Base-by-base conservation (phyloP, 2,113 vertebrate species). In the Chamaetylas fuelleborni region DNA sequence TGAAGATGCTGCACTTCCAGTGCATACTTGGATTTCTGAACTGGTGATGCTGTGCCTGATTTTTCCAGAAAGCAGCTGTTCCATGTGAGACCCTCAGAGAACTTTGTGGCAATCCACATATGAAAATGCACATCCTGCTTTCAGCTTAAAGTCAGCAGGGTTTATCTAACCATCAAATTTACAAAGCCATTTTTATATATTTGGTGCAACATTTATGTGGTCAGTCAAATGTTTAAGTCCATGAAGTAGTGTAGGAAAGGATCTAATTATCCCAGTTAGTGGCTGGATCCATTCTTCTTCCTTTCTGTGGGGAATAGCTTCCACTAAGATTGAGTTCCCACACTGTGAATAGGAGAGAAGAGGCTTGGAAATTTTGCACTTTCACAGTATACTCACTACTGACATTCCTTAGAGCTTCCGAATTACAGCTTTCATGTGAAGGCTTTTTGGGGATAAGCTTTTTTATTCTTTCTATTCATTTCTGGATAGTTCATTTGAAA, bases 171-270 rank as follows among this genome's bases (percentile, higher is more conserved):
- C 61, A 60, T 78, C 45, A 89, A 71, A 72, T 79, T 66, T 38
- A 38, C 47, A 88, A 66, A 93, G 60, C 11, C 16, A 11, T 67
- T 57, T 79, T 61, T 94, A 87, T 86, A 9, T 60, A 87, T 94
- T 88, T 67, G 38, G 66, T 53, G 94, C 80, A 96, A 95, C 23
- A 56, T 40, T 95, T 72, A 81, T 79, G 51, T 79, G 69, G 90
- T 94, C 78, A 90, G 73, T 72, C 93, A 96, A 95, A 96, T 17
- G 48, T 94, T 78, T 80, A 92, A 92, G 60, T 94, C 31, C 85
- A 81, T 17, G 81, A 60, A 77, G 80, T 60, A 91, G 67, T 6
- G 36, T 24, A 94, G 53, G 66, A 57, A 95, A 96, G 51, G 60
- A 93, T 90, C 88, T 84, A 86, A 95, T 97, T 88, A 93, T 90